Evolutionary conservation across 2,113 vertebrate species (phyloP), one percentile per base, ranked within the genome.

Genomic region (Formicarius rufipectus): DNA sequence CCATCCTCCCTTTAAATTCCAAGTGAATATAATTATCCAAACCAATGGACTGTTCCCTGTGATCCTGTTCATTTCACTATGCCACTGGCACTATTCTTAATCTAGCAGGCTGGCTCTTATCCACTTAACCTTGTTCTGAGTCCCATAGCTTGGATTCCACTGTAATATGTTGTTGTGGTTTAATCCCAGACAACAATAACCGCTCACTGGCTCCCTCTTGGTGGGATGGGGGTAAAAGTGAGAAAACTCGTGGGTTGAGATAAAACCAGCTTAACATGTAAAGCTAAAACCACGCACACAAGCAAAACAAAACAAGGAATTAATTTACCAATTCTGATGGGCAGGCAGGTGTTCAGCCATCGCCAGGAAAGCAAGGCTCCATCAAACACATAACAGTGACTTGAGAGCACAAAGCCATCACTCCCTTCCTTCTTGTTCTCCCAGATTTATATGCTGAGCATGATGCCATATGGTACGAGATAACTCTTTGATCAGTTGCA

Each of bases 141-240:
- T 27, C 76, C 84, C 52, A 21, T 44, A 82, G 16, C 49, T 60
- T 53, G 44, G 19, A 82, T 77, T 85, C 90, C 49, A 37, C 27
- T 83, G 42, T 35, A 22, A 4, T 7, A 37, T 33, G 18, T 31
- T 83, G 25, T 35, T 17, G 9, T 76, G n/a, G 63, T 69, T 69
- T 76, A 49, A 63, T 37, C 21, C 25, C 35, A 76, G 62, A 9
- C 55, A 76, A 52, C 31, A 81, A 20, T 0, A 76, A 40, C 30
- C 0, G 0, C 21, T 47, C 0, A 0, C 22, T 77, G 22, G 53
- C 18, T 76, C 30, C 18, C 18, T 8, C 12, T 62, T 7, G 1
- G 18, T 33, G 47, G 25, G n/a, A 49, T 23, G 35, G 30, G 62
- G 40, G 35, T 27, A 11, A 49, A 90, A 69, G 40, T 37, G 14